Base-by-base conservation (phyloP, 1,140 invertebrate species). In the honey bee (Apis mellifera) region DNA sequence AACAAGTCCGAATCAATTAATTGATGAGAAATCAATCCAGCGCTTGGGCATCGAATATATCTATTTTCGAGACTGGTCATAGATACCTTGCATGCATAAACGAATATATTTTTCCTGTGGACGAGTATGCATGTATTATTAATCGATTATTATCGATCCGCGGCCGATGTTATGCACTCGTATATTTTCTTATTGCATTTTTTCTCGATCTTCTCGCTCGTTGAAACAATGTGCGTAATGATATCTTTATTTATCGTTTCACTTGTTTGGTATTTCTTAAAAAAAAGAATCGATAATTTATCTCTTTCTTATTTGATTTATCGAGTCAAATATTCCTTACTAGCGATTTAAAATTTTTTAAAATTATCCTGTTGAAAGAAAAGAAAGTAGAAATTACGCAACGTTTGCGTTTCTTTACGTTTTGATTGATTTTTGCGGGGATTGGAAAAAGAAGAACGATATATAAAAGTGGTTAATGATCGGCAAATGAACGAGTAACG, bases 91-190 rank as follows among this genome's bases (percentile, higher is more conserved):
- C 17, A 70, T 55, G 59, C 59, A 62, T 19, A 23, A 13, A 52
- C 9, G 66, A 57, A 59, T n/a, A 60, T n/a, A 60, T 66, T 55
- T 48, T 71, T 78, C 21, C 78, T 54, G 65, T 65, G 50, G 70
- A 19, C 78, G 57, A 19, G 69, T 79, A 79, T 54, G 69, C 69
- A 79, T 79, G 64, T 62, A 42, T 57, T 73, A 73, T 79, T 5
- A 42, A 26, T 73, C n/a, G 69, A 79, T 79, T 73, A 79, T 62
- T 60, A 79, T 79, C 69, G 78, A 73, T 64, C 64, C 69, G 23
- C 42, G 57, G 57, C 19, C 52, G 65, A 79, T 64, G 69, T 60
- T 48, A 59, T 62, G 42, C 78, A 4, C 26, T 19, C 32, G 13
- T 17, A 57, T 7, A 42, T 72, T 73, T 55, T 59, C 50, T 71